Base-by-base conservation (phyloP, 2,888 invertebrate species). In the Drosophila neoperkinsi region DNA sequence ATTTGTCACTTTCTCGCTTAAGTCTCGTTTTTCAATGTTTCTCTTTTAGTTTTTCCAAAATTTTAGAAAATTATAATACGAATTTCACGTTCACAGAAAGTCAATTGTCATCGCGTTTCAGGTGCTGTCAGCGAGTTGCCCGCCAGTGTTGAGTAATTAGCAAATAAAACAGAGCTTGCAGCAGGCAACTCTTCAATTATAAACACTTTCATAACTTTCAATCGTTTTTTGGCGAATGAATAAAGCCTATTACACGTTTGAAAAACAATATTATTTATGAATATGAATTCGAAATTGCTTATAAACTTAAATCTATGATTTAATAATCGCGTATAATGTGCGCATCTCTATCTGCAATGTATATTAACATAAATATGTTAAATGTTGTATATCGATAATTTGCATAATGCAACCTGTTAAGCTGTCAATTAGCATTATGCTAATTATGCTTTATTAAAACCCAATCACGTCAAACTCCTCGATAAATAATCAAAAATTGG, bases 101-200 rank as follows among this genome's bases (percentile, higher is more conserved):
- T 46, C 33, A 56, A 38, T 51, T 75, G 55, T 56, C 58, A 59
- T 11, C 36, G 11, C 13, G 1, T 34, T 38, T 41, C 50, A 56
- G 13, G 11, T 30, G 30, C n/a, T 50, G 51, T 28, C 25, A n/a
- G 16, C 30, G 34, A 41, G 41, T 43, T 53, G 41, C 0, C 28
- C 50, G 33, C 25, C 46, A 72, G 73, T 72, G 69, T 72, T 70
- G 73, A 13, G 13, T 31, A 50, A 41, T 4, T 7, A 11, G 5
- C 4, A 3, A 34, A 28, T 1, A 4, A 18, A 30, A 16, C 2
- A 3, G 3, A 36, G 9, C 13, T 46, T 43, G 1, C 28, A 31
- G 11, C 52, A 6, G 38, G 34, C 13, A 51, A 21, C 41, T 31
- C 11, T 69, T 30, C 13, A 43, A 3, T 25, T 3, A n/a, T 28